Percentiles rank a stretch among this genome's conserved stretches.
Evolutionary conservation across 2,888 invertebrate genomes (phyloP).

Genomic region (Apodemia hepburni): DNA sequence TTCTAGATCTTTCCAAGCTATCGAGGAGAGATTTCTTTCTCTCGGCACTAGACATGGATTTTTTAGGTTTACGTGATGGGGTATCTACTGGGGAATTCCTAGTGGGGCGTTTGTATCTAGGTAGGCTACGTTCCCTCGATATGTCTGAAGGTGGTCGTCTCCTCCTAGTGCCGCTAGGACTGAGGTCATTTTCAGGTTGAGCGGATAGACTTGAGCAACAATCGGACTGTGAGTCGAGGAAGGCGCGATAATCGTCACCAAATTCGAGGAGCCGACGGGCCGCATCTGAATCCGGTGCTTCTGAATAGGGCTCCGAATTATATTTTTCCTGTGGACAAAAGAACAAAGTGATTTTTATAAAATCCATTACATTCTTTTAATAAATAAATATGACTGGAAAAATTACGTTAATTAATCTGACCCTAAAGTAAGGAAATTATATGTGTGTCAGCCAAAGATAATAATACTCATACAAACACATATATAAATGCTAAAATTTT

Average conservation of each 20-base stretch:
- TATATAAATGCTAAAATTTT: too few relatives aligned
- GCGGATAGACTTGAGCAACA: slow-evolving; percentile 90
- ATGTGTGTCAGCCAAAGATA: too few relatives aligned
- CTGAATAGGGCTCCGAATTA: slow-evolving; percentile 94
- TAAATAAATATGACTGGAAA: too few relatives aligned
- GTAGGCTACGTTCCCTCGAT: slow-evolving; percentile 54
- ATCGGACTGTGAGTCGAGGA: slow-evolving; percentile 94
- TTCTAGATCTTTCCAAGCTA: slow-evolving; percentile 68
- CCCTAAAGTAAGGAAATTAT: too few relatives aligned
- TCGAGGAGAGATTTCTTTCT: slow-evolving; percentile 71
- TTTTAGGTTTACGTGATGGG: slow-evolving; percentile 66
- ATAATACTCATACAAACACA: too few relatives aligned
- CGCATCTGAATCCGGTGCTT: slow-evolving; percentile 91
- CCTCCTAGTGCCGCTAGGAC: slow-evolving; percentile 57
- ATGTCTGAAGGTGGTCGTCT: slow-evolving; percentile 65
- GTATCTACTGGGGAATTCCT: slow-evolving; percentile 62
- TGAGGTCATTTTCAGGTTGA: slow-evolving; percentile 68
- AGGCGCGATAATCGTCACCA: slow-evolving; percentile 94
- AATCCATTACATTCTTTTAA: too few relatives aligned
- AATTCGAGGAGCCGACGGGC: slow-evolving; percentile 91
- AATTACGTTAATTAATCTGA: too few relatives aligned
- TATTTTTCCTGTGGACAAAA: slow-evolving; percentile 88
- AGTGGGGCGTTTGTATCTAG: slow-evolving; percentile 60
- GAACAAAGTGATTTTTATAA: neutral
- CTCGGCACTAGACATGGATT: slow-evolving; percentile 74